These are phyloP conservation scores for Steatocranus sp. DNA, from an alignment of 2,797 vertebrate genomes.

Conservation along the genomic window DNA sequence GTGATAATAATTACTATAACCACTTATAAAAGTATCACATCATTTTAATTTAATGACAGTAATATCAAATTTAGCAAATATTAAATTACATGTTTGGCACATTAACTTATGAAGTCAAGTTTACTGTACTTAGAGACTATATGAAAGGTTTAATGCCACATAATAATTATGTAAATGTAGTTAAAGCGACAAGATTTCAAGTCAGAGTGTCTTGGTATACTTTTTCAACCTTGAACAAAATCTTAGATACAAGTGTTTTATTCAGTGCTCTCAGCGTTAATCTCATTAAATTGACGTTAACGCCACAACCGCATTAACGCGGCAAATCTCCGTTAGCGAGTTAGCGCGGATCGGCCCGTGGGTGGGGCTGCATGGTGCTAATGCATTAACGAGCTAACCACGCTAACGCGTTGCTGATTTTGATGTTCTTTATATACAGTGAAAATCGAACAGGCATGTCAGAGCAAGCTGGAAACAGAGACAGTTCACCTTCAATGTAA, in stretches of 20 bases:
- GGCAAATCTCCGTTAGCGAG: fast-evolving
- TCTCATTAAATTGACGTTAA: not conserved
- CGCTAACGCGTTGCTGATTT: not conserved
- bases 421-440: not conserved
- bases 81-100: not conserved
- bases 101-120: not conserved
- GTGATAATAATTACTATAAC: not conserved
- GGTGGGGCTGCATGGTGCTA: not conserved
- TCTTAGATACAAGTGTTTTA: not conserved
- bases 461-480: not conserved
- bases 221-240: not conserved
- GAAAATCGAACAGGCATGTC: not conserved
- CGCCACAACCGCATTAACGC: fast-evolving
- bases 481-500: not conserved
- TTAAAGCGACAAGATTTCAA: not conserved
- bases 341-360: not conserved
- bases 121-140: not conserved
- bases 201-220: not conserved
- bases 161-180: not conserved
- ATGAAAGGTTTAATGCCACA: not conserved
- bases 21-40: not conserved
- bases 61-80: not conserved
- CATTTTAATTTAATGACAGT: not conserved
- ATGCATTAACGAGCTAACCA: not conserved
- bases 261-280: fast-evolving